Conservation (phyloP, 2,797 vertebrate species). For the Eospalax fontanierii region DNA sequence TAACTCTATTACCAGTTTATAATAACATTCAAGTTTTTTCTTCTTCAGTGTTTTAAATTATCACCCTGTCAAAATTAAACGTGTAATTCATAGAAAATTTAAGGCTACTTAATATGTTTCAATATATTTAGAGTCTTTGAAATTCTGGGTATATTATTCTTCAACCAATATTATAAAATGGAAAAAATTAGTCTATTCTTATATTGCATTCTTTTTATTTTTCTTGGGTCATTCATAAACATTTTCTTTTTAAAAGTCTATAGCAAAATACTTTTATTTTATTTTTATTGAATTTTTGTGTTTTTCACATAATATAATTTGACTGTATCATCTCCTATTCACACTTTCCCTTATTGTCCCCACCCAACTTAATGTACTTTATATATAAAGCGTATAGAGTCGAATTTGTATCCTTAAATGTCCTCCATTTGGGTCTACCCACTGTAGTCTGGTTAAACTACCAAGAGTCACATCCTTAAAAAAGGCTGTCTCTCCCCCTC, state of each 20-base stretch:
- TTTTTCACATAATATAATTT: no score
- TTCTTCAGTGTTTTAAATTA: slow-evolving; percentile 25
- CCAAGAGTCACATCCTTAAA: no score
- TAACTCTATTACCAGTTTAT: slow-evolving; percentile 33
- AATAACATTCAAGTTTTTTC: slow-evolving; percentile 36
- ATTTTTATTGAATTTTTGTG: not conserved
- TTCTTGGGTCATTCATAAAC: not conserved
- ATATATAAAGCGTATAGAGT: no score
- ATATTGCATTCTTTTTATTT: slow-evolving; percentile 12
- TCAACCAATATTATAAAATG: slow-evolving; percentile 70
- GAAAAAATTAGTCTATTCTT: slow-evolving; percentile 74
- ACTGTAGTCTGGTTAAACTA: no score
- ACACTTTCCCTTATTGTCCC: no score
- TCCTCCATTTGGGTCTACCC: no score
- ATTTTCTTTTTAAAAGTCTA: slow-evolving; percentile 59
- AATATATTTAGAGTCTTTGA: slow-evolving; percentile 65
- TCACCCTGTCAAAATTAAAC: slow-evolving; percentile 77
- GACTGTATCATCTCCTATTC: no score
- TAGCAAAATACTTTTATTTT: not conserved
- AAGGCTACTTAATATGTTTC: slow-evolving; percentile 74
- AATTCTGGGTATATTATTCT: slow-evolving; percentile 54
- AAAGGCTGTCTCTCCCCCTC: no score
- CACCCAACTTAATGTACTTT: no score
- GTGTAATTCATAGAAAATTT: slow-evolving; percentile 75
- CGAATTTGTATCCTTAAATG: no score